These are phyloP conservation scores for Rambutsinella grinnellia DNA, from an alignment of 2,888 invertebrate species.

Conservation along the genomic window DNA sequence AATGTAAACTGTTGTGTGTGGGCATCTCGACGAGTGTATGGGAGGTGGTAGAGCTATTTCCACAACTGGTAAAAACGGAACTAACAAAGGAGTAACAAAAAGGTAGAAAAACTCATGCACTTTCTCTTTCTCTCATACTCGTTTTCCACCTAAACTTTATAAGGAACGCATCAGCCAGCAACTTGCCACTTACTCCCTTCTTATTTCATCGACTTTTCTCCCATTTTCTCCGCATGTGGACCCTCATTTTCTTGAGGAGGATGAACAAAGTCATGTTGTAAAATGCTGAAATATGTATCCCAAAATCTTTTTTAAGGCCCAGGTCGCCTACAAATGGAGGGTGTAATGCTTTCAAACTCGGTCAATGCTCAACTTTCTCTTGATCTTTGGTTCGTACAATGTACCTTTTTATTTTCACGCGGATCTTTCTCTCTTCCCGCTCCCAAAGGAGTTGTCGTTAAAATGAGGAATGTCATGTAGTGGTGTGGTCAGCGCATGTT, in stretches of 20 bases:
- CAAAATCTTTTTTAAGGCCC: background rate
- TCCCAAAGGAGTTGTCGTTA: slow-evolving; percentile 46
- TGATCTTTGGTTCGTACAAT: background rate
- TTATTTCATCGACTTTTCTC: slow-evolving; percentile 20
- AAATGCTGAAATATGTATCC: background rate
- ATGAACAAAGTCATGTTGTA: background rate
- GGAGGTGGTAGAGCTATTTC: background rate
- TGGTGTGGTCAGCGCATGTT: slow-evolving; percentile 46
- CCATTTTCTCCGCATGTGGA: background rate
- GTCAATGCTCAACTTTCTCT: background rate
- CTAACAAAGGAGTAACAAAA: background rate
- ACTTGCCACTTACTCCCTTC: slow-evolving; percentile 30
- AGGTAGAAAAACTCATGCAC: background rate
- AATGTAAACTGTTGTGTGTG: background rate
- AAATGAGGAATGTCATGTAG: slow-evolving; percentile 54
- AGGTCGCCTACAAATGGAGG: background rate
- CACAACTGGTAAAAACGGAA: no score
- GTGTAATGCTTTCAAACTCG: background rate
- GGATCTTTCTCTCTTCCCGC: slow-evolving; percentile 1
- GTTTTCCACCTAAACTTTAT: slow-evolving; percentile 14
- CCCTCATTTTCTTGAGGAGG: background rate
- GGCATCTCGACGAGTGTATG: background rate
- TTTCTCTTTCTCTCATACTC: slow-evolving; percentile 1
- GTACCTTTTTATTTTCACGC: slow-evolving; percentile 1
- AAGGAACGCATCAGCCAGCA: background rate